These are phyloP conservation scores for Megamerina dolium DNA, from an alignment of 2,888 invertebrate genomes.

Conservation along the genomic window DNA sequence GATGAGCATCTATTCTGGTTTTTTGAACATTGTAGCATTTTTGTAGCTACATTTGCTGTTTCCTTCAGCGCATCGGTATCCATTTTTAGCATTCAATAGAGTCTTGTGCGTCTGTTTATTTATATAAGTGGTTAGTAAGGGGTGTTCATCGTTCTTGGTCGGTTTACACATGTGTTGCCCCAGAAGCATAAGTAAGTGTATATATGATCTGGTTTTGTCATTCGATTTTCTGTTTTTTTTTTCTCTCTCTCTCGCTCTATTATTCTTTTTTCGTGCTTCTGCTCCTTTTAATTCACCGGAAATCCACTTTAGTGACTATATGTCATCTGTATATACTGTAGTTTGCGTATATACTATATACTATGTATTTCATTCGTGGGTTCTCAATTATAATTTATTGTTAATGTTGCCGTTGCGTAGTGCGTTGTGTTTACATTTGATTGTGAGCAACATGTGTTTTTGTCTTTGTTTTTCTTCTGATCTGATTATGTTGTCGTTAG, in stretches of 20 bases:
- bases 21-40: too few relatives aligned
- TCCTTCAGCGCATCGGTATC: too few relatives aligned
- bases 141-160: slow-evolving; percentile 9
- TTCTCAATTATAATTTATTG: slow-evolving; percentile 13
- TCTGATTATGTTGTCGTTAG: too few relatives aligned
- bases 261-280: slow-evolving; percentile 3
- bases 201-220: slow-evolving; percentile 13
- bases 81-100: slow-evolving; percentile 23
- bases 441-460: slow-evolving; percentile 33
- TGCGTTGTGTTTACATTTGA: slow-evolving; percentile 20
- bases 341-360: too few relatives aligned
- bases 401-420: neutral
- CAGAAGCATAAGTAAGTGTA: too few relatives aligned
- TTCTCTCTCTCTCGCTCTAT: too few relatives aligned
- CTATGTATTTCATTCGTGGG: slow-evolving; percentile 7
- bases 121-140: slow-evolving; percentile 25
- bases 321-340: too few relatives aligned
- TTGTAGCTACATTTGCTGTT: too few relatives aligned
- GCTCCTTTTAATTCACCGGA: slow-evolving; percentile 32
- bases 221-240: slow-evolving; percentile 8
- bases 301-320: slow-evolving; percentile 37
- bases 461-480: slow-evolving; percentile 22
- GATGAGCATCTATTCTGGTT: slow-evolving; percentile 8
- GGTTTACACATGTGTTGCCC: slow-evolving; percentile 32
- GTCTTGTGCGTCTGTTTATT: slow-evolving; percentile 23